Conservation (phyloP, 2,797 vertebrate genomes). For the Silurus lanzhouensis region DNA sequence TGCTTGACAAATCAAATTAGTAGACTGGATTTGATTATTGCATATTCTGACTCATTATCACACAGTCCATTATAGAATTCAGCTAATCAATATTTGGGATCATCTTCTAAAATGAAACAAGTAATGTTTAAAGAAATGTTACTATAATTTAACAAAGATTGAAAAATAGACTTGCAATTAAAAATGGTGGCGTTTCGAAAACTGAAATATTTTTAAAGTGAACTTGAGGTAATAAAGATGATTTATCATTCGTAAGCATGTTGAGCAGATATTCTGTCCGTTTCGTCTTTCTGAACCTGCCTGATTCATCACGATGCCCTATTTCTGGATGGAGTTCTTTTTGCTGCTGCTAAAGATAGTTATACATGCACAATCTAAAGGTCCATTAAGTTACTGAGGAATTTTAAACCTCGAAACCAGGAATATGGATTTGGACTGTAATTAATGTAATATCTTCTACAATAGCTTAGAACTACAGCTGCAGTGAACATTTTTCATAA, state of each 20-base stretch:
- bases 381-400: no score
- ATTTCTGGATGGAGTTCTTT: no score
- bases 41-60: neutral
- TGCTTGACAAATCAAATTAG: neutral
- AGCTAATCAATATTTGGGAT: neutral
- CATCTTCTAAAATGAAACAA: neutral
- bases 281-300: no score
- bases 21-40: neutral
- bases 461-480: no score
- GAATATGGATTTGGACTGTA: no score
- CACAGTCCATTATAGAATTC: neutral
- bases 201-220: neutral
- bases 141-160: neutral
- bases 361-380: no score
- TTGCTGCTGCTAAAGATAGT: no score
- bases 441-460: no score
- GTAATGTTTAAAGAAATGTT: neutral
- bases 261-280: neutral
- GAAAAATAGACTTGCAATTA: neutral
- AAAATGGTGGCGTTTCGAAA: neutral
- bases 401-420: no score
- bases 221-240: neutral
- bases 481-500: no score
- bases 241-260: neutral
- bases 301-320: no score